Percentiles rank a stretch among this genome's conserved stretches.
phyloP scores from a whole-genome alignment of 2,888 invertebrate genomes.

The Drosophila mettleri region DNA sequence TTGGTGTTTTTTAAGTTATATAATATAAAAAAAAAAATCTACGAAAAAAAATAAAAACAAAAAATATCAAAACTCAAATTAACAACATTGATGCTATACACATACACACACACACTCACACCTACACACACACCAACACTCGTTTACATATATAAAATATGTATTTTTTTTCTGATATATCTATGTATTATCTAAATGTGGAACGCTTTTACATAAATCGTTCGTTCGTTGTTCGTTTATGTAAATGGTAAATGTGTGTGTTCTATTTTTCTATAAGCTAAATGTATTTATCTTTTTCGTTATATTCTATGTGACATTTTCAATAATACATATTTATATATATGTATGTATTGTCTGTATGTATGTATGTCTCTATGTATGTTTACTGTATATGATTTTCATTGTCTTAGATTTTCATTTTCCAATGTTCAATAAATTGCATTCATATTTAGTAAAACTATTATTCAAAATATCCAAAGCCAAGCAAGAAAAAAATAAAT shows the following conservation, averaged over 20 bases:
- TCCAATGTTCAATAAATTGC: conserved; percentile 20
- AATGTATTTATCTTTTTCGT: conserved; percentile 63
- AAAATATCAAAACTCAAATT: conserved; percentile 54
- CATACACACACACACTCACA: conserved; percentile 30
- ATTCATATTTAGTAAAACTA: conserved; percentile 23
- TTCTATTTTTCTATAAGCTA: conserved; percentile 68
- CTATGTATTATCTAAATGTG: conserved; percentile 82
- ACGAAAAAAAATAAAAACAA: conserved; percentile 41
- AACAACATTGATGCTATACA: conserved; percentile 59
- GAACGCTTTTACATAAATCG: conserved; percentile 83
- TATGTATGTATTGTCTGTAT: conserved; percentile 46
- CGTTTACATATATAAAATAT: conserved; percentile 49
- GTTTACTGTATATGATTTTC: conserved; percentile 48
- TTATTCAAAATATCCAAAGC: not conserved
- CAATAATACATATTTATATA: conserved; percentile 50
- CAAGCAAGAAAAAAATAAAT: not conserved
- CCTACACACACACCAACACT: conserved; percentile 36
- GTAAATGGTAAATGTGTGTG: conserved; percentile 79
- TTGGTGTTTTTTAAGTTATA: conserved; percentile 76
- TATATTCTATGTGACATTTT: conserved; percentile 56
- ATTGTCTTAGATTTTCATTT: conserved; percentile 46
- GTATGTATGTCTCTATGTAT: conserved; percentile 36
- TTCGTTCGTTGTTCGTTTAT: conserved; percentile 81
- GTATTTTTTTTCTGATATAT: conserved; percentile 71
- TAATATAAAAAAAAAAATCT: conserved; percentile 45